These are phyloP conservation scores for Plectrocnemia conspersa DNA, from an alignment of 1,140 invertebrate species.

Conservation along the genomic window DNA sequence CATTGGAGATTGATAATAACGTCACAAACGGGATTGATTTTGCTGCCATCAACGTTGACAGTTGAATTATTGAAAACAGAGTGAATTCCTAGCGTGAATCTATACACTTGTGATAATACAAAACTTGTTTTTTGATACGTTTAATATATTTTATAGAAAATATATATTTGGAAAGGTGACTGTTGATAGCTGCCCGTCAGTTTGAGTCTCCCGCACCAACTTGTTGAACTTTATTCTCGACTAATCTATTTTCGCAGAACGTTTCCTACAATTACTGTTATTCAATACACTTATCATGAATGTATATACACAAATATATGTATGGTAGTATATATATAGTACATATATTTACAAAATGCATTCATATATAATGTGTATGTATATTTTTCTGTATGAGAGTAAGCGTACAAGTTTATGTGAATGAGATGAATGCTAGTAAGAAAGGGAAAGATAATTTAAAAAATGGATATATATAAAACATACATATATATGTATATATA, in stretches of 20 bases:
- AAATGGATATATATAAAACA: no score
- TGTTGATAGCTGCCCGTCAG: slow-evolving; percentile 16
- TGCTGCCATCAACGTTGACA: slow-evolving; percentile 22
- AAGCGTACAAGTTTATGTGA: no score
- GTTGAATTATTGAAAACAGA: slow-evolving; percentile 22
- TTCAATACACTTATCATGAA: slow-evolving; percentile 10
- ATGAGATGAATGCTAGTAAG: no score
- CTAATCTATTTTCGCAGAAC: slow-evolving; percentile 34
- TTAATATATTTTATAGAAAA: slow-evolving; percentile 36
- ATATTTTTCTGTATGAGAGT: no score
- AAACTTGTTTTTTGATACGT: slow-evolving; percentile 34
- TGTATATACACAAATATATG: neutral
- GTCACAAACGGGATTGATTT: slow-evolving; percentile 27
- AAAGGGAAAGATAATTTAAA: no score
- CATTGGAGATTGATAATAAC: slow-evolving; percentile 18
- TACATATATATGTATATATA: slow-evolving; percentile 9
- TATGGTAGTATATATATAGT: slow-evolving; percentile 4
- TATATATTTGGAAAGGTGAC: slow-evolving; percentile 31
- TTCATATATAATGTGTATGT: no score
- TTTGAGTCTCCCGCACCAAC: slow-evolving; percentile 13
- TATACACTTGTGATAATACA: slow-evolving; percentile 30
- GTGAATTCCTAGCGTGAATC: slow-evolving; percentile 30
- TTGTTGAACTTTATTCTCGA: slow-evolving; percentile 31
- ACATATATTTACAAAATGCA: no score
- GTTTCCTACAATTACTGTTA: slow-evolving; percentile 33